phyloP scores from a whole-genome alignment of 2,888 invertebrate genomes.

The Metallyticus violacea region DNA sequence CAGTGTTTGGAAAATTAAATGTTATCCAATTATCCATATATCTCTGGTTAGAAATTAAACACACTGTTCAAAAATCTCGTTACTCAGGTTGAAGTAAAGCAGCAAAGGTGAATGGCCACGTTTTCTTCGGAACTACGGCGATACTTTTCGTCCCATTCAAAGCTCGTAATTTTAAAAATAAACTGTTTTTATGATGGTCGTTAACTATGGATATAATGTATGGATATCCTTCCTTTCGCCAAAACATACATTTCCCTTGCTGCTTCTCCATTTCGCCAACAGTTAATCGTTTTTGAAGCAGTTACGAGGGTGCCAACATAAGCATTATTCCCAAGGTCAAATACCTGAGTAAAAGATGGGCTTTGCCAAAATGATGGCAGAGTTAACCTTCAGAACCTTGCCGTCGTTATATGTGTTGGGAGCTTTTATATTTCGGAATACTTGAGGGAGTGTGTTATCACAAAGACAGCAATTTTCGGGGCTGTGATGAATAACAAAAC shows the following conservation, averaged over 20 bases:
- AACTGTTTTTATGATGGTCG: not conserved
- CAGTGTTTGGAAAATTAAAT: too few species aligned
- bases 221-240: not conserved
- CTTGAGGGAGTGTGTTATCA: too few species aligned
- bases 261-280: not conserved
- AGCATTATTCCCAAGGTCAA: not conserved
- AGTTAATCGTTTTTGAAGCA: not conserved
- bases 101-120: not conserved
- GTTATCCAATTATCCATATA: too few species aligned
- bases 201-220: not conserved
- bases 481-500: too few species aligned
- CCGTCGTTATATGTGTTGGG: too few species aligned
- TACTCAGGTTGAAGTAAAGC: not conserved
- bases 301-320: not conserved
- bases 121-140: not conserved
- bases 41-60: too few species aligned
- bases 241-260: not conserved
- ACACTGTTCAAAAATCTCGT: too few species aligned
- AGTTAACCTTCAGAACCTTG: not conserved
- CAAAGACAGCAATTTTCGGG: too few species aligned
- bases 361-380: not conserved
- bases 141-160: not conserved
- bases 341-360: not conserved
- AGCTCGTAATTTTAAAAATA: not conserved
- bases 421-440: too few species aligned